Base-by-base conservation (phyloP, 1,140 invertebrate species). In the Habropoda laboriosa region DNA sequence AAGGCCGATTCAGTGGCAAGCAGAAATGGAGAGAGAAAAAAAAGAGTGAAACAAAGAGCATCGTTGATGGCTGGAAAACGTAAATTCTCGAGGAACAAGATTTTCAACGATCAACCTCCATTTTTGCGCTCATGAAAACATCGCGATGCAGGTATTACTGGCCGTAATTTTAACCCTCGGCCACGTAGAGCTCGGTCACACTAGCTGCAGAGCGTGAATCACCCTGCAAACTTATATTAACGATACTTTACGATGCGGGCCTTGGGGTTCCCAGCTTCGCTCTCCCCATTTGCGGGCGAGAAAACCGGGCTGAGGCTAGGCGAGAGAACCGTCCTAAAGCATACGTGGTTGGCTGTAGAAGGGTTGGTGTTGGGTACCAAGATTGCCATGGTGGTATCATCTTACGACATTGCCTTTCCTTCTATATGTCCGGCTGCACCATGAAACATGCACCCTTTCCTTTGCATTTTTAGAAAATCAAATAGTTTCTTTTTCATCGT, bases 201-300 rank as follows among this genome's bases (percentile, higher is more conserved):
- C 66, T 77, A 18, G 75, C 66, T 40, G 61, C 49, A n/a, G 66
- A 68, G 68, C 76, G 85, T 88, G 86, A 89, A 89, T 89, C 86
- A 87, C 73, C 83, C 42, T 45, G 71, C 76, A 83, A 89, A 89
- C 85, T 88, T 86, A 86, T 87, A 87, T 87, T 88, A 89, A 89
- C 87, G 87, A 83, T 81, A 87, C 79, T 83, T 88, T 86, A 86
- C 79, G 78, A 80, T 66, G 81, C 63, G 47, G 45, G 63, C 24
- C 66, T 40, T 27, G n/a, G 30, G 55, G 73, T 47, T 51, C 35
- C 42, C 35, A 10, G 24, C 55, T 8, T 3, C 30, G 58, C 47
- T 57, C 76, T 32, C 35, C 76, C 53, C 45, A 73, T 79, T 80
- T 60, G 72, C 42, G 53, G 78, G 40, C 78, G 53, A 38, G 63